Evolutionary conservation across 1,140 invertebrate species (phyloP), one percentile per base, ranked within the genome.

Genomic region (Drosophila repleta): DNA sequence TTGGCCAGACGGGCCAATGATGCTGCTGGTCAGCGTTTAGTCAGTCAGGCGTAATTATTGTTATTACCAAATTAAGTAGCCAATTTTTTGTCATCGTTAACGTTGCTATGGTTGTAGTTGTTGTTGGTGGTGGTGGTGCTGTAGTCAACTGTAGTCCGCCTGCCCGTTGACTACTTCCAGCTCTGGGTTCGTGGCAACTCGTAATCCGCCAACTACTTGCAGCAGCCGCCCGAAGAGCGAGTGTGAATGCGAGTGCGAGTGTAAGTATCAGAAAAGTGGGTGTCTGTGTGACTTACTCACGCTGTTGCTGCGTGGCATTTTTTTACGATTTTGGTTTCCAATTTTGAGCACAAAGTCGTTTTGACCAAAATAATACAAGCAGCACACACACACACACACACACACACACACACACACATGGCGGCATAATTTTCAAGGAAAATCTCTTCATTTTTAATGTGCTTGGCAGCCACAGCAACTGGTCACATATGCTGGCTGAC

Each of bases 11-110:
- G n/a, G 35, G 48, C 49, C 49, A 61, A 41, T 67, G 68, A 70
- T 70, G 69, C 69, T 60, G 68, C 74, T 81, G 81, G 81, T 85
- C 74, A 87, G 49, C 82, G 82, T 88, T 87, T 82, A 88, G 83
- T 83, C 82, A 87, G 83, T 76, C 76, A 88, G 72, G 79, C 83
- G 83, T 87, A 87, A 87, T 87, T 87, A 87, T 87, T 87, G 83
- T 87, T 87, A 87, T 87, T 87, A 88, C 83, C 83, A 87, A 87
- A 87, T 87, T 87, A 87, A 87, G 83, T 79, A 87, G 83, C 83
- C 83, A 88, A 83, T 87, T 83, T 87, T 87, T 82, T 87, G n/a
- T 75, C 55, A 52, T 48, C 18, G 24, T 60, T 21, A 46, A 46
- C 11, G 45, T 46, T 21, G 45, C 21, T 46, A 11, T 13, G 0